Evolutionary conservation across 2,113 vertebrate genomes (phyloP).

Genomic region (Synodontis membranacea): DNA sequence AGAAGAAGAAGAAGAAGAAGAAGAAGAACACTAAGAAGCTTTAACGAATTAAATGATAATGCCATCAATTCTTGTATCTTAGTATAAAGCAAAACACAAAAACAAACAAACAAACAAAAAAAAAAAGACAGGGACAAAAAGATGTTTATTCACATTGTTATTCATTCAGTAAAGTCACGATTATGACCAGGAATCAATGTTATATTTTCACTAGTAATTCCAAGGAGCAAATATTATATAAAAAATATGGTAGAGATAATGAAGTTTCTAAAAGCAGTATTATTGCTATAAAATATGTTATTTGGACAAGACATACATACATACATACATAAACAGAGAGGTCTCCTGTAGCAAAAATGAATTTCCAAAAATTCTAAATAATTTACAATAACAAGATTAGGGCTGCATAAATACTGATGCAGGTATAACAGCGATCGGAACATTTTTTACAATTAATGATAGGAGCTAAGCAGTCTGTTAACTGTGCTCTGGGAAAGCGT

Average conservation of each 20-base stretch:
- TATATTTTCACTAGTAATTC: background rate
- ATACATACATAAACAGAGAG: background rate
- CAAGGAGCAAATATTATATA: background rate
- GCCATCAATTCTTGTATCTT: background rate
- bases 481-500: background rate
- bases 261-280: background rate
- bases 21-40: background rate
- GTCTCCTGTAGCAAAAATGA: background rate
- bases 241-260: background rate
- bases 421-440: background rate
- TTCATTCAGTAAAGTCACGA: background rate
- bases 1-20: too few relatives aligned
- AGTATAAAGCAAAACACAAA: too few relatives aligned
- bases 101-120: background rate
- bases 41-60: background rate
- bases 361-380: background rate
- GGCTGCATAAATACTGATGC: background rate
- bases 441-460: background rate
- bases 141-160: background rate
- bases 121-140: background rate
- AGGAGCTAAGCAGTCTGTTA: background rate
- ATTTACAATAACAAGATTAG: background rate
- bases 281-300: background rate
- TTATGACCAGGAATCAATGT: background rate
- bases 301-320: conserved; percentile 3